phyloP scores from a whole-genome alignment of 2,888 invertebrate species.

The Oxyteleia sp. region DNA sequence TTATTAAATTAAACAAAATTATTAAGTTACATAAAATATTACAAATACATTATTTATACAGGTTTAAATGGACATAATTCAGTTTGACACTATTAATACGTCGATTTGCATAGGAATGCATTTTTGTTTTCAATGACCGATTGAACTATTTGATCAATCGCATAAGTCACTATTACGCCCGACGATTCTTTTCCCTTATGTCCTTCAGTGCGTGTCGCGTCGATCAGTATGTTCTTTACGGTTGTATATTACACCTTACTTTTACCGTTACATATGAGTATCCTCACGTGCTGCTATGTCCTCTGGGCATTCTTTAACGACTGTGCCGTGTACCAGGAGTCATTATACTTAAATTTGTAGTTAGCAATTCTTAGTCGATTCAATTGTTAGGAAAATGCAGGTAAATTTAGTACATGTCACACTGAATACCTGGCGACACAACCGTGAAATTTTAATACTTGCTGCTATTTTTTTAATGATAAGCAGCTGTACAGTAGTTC shows the following conservation, averaged over 20 bases:
- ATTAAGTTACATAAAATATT: too few species aligned
- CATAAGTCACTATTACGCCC: constrained; percentile 15
- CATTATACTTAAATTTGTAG: constrained; percentile 30
- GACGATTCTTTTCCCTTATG: constrained; percentile 18
- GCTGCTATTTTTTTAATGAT: constrained; percentile 13
- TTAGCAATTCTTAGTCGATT: constrained; percentile 13
- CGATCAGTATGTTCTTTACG: constrained; percentile 35
- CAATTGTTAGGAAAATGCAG: constrained; percentile 17
- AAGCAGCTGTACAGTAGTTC: constrained; percentile 35
- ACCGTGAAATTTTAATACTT: constrained; percentile 28
- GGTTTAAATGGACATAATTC: too few species aligned
- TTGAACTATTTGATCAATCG: constrained; percentile 12
- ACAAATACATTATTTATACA: too few species aligned
- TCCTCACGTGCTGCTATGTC: constrained; percentile 36
- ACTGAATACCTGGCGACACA: background rate
- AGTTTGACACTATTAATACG: background rate
- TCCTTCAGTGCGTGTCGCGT: constrained; percentile 25
- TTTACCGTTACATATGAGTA: constrained; percentile 41
- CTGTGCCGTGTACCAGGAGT: constrained; percentile 15
- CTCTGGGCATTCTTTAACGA: constrained; percentile 28
- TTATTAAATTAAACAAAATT: too few species aligned
- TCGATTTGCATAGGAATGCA: background rate
- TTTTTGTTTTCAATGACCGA: constrained; percentile 27
- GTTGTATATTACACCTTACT: constrained; percentile 43
- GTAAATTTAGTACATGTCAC: constrained; percentile 35